A percentile compares a stretch with the other conserved stretches of the same genome.
phyloP scores from a whole-genome alignment of 2,113 vertebrate species.

The Gorsachius goisagi region DNA sequence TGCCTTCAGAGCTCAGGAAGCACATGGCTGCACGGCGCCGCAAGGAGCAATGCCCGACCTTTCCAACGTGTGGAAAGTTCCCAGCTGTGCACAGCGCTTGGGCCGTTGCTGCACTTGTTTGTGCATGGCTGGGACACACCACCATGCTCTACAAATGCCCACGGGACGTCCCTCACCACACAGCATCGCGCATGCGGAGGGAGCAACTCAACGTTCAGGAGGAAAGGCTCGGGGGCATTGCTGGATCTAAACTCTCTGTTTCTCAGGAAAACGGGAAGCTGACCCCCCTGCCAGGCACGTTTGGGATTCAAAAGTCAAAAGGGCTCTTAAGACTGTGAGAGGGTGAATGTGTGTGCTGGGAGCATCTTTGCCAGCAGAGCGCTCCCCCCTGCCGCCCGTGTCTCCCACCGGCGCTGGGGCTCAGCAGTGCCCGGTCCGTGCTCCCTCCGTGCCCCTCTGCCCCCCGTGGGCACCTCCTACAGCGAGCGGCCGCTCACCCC shows the following conservation, averaged over 20 bases:
- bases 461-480: background rate
- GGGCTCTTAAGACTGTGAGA: background rate
- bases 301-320: background rate
- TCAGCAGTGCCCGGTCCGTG: background rate
- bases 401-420: background rate
- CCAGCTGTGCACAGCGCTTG: background rate
- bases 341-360: fast-evolving
- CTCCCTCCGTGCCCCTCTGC: background rate
- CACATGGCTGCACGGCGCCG: fast-evolving
- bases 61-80: background rate
- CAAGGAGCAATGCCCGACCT: background rate
- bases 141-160: background rate
- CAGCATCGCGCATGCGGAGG: fast-evolving
- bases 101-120: background rate
- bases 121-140: fast-evolving
- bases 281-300: background rate
- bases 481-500: fast-evolving
- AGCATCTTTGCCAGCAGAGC: background rate
- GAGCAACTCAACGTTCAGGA: background rate
- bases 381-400: background rate
- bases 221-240: background rate
- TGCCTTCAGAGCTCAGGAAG: background rate
- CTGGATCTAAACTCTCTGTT: background rate
- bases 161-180: background rate
- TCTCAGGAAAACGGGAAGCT: background rate